Base-by-base conservation (phyloP, 1,140 invertebrate genomes). In the Coenobita brevimanus region DNA sequence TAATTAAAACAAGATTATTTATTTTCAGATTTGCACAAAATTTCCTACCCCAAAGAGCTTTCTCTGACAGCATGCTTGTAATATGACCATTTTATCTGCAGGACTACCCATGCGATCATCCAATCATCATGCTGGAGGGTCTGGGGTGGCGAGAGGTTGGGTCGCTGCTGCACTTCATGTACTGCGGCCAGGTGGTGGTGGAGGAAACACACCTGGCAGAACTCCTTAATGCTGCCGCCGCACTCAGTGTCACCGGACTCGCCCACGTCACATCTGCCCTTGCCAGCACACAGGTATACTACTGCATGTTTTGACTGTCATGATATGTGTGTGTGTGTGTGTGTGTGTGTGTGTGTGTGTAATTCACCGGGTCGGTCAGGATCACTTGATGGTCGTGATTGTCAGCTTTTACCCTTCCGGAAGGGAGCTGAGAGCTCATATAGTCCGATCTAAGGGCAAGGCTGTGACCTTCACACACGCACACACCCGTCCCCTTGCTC, bases 101-200 rank as follows among this genome's bases (percentile, higher is more conserved):
- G 89, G 89, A 89, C 24, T 67, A 89, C 67, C 89, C 89, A 30
- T 89, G 89, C 82, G 89, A 89, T 27, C 89, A 89, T 54, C 89
- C 89, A 33, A 89, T 84, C 27, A 86, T 89, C 38, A 86, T 89
- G 38, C 60, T 89, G 50, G 89, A 89, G 57, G 89, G 82, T 10
- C 36, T 89, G 46, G 75, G 82, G 41, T 89, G 82, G 82, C 33
- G 43, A 33, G 82, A 85, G 27, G 50, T 89, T 8, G 78, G 84
- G 62, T 43, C 82, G 21, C n/a, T 89, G 30, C 54, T 89, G 57
- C 89, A 89, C 57, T 89, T 89, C 38, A 89, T 89, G 89, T 89
- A 89, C 46, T 85, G 82, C 62, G 89, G 89, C 8, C 57, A 85
- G 60, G 89, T 89, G 46, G 73, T 89, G 13, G 89, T 89, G 36